Evolutionary conservation across 2,797 vertebrate genomes (phyloP).

Genomic region (Balearica regulorum): DNA sequence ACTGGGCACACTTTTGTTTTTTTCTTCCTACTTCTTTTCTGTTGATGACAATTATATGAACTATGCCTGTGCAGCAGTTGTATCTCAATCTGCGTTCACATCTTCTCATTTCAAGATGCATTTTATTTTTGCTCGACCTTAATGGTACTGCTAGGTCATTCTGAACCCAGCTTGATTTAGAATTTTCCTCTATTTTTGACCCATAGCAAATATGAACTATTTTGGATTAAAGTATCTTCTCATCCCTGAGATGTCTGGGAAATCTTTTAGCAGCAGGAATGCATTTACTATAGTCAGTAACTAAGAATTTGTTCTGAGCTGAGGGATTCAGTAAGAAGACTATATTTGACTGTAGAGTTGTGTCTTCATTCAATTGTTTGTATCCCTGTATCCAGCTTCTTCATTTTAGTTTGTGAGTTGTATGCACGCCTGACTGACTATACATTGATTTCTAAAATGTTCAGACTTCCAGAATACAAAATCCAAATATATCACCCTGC

Average conservation of each 20-base stretch:
- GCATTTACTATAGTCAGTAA: background rate
- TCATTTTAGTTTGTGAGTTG: slow-evolving; percentile 1
- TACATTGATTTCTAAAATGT: background rate
- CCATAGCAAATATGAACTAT: background rate
- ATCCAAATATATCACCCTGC: background rate
- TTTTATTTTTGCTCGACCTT: background rate
- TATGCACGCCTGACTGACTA: background rate
- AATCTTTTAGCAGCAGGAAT: background rate
- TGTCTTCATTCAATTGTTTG: background rate
- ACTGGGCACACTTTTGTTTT: background rate
- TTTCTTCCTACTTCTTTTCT: background rate
- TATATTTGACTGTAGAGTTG: background rate
- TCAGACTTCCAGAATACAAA: background rate
- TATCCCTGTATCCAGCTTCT: background rate
- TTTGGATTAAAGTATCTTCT: background rate
- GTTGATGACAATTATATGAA: background rate
- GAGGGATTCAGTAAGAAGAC: background rate
- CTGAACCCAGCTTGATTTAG: background rate
- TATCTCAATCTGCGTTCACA: background rate
- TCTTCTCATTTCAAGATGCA: background rate
- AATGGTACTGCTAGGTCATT: background rate
- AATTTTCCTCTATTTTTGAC: background rate
- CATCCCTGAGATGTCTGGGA: background rate
- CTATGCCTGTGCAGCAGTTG: background rate
- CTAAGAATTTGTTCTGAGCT: background rate